Evolutionary conservation across 2,888 invertebrate genomes (phyloP).

Genomic region (Odiellus spinosus): DNA sequence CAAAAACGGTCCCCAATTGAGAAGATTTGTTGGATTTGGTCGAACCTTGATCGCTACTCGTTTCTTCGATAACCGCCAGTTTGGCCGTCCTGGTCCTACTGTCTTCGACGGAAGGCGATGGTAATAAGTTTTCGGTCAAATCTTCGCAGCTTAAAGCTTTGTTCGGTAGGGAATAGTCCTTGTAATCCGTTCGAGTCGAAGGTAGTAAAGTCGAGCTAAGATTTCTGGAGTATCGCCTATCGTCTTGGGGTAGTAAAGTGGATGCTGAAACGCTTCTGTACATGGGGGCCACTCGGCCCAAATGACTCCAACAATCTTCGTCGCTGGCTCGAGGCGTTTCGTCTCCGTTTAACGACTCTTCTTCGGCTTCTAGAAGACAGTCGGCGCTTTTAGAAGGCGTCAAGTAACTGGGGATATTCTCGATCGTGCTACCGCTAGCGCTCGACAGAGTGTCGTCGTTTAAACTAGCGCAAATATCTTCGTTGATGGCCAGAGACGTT

Average conservation of each 20-base stretch:
- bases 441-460: constrained; percentile 5
- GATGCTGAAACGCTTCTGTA: constrained; percentile 16
- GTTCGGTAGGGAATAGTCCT: constrained; percentile 28
- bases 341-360: background rate
- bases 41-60: too few species aligned
- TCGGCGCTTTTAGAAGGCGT: background rate
- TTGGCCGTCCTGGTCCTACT: constrained; percentile 29
- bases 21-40: constrained; percentile 29
- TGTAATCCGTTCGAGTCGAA: background rate
- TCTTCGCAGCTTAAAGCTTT: constrained; percentile 57
- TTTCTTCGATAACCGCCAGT: too few species aligned
- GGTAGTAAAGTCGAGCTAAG: background rate
- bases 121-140: constrained; percentile 17
- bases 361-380: too few species aligned
- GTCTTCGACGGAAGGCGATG: constrained; percentile 36
- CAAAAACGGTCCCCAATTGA: constrained; percentile 55
- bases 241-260: constrained; percentile 11
- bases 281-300: constrained; percentile 6
- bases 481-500: too few species aligned
- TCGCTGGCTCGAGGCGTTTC: background rate
- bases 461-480: constrained; percentile 3
- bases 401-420: constrained; percentile 10
- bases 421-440: constrained; percentile 8
- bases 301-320: background rate
- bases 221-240: background rate